A percentile compares a stretch with the other conserved stretches of the same genome.
phyloP scores from a whole-genome alignment of 1,140 invertebrate genomes.

The Pygmarrhopalites habei region DNA sequence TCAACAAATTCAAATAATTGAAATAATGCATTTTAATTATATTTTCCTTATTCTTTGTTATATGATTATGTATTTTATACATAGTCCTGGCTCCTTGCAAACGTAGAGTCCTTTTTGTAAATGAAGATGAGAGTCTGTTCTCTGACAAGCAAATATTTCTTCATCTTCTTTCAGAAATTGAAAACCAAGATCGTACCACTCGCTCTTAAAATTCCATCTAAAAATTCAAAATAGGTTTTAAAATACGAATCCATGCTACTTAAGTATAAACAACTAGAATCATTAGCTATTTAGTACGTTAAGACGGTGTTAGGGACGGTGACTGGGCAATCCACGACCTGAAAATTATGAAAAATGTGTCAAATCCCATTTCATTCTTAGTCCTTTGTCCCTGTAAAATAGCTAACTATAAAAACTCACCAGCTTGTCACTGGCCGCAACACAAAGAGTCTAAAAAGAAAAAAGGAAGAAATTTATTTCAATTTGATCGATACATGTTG shows the following conservation, averaged over 20 bases:
- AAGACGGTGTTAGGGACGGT: neutral
- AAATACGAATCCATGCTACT: neutral
- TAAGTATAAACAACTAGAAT: neutral
- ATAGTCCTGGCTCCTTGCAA: constrained; percentile 67
- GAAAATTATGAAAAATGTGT: neutral
- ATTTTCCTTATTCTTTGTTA: neutral
- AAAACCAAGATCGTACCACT: constrained; percentile 82
- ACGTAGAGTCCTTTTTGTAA: constrained; percentile 68
- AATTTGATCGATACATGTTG: neutral
- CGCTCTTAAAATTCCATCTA: constrained; percentile 82
- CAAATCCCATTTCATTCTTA: neutral
- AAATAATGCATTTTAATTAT: neutral
- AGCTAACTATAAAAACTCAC: neutral
- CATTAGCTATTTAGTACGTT: neutral
- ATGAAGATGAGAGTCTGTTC: constrained; percentile 64
- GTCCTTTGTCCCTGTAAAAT: neutral
- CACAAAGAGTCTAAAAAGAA: neutral
- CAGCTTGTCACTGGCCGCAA: too few species aligned
- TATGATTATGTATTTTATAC: constrained; percentile 51
- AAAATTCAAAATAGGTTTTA: constrained; percentile 31
- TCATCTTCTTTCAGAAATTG: constrained; percentile 60
- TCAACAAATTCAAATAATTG: neutral
- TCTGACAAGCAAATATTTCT: constrained; percentile 56
- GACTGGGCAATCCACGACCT: neutral
- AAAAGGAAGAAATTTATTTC: neutral